Evolutionary conservation across 2,888 invertebrate genomes (phyloP).

Genomic region (Ypsolopha sequella): DNA sequence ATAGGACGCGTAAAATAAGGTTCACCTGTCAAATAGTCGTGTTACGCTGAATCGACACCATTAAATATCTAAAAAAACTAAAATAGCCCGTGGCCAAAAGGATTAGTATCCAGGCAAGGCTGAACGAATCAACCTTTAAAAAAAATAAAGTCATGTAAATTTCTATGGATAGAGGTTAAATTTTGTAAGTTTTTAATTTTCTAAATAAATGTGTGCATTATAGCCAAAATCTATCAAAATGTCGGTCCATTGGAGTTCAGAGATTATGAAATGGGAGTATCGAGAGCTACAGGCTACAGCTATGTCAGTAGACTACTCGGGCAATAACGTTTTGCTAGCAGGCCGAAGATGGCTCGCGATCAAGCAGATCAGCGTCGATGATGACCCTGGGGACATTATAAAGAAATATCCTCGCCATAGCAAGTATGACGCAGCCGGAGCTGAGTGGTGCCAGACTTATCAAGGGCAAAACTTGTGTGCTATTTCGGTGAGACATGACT

Average conservation of each 20-base stretch:
- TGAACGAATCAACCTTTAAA: too few species aligned
- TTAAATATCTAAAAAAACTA: too few species aligned
- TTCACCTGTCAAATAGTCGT: too few species aligned
- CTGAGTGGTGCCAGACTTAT: conserved; percentile 91
- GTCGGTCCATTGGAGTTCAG: conserved; percentile 66
- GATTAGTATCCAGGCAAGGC: too few species aligned
- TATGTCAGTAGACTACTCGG: conserved; percentile 91
- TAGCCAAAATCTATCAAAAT: conserved; percentile 15
- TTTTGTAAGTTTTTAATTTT: too few species aligned
- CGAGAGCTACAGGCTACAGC: conserved; percentile 91
- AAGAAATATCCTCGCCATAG: conserved; percentile 88
- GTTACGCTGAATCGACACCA: too few species aligned
- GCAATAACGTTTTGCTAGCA: conserved; percentile 87
- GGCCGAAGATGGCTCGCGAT: conserved; percentile 86
- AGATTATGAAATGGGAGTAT: conserved; percentile 76
- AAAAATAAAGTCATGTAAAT: too few species aligned
- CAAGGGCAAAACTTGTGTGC: conserved; percentile 86
- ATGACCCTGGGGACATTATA: conserved; percentile 75
- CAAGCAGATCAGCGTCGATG: conserved; percentile 78
- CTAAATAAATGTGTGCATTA: too few species aligned
- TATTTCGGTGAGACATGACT: conserved; percentile 78
- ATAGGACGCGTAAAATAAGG: too few species aligned
- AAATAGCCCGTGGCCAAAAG: too few species aligned
- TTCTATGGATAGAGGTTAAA: too few species aligned
- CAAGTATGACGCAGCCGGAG: conserved; percentile 93